phyloP scores from a whole-genome alignment of 2,113 vertebrate species.

The Pimephales promelas region DNA sequence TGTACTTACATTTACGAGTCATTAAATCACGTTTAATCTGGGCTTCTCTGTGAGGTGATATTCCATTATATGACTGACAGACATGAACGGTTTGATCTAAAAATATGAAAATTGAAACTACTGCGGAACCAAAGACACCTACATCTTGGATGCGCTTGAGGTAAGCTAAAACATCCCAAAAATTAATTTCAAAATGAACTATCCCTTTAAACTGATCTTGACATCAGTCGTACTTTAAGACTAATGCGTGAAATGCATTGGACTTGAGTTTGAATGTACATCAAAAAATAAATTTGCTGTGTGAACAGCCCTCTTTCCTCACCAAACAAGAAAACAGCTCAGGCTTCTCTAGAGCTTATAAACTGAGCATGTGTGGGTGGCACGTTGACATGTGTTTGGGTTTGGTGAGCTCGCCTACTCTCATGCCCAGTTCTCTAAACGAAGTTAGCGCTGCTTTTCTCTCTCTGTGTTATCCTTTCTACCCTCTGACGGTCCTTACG shows the following conservation, averaged over 20 bases:
- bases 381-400: conserved; percentile 5
- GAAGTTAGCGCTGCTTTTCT: conserved; percentile 31
- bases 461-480: background rate
- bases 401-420: conserved; percentile 7
- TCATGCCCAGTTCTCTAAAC: conserved; percentile 28
- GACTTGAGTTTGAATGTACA: background rate
- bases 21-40: too few relatives aligned
- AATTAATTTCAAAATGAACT: too few relatives aligned
- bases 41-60: too few relatives aligned
- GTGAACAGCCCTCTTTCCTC: background rate
- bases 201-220: background rate
- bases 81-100: too few relatives aligned
- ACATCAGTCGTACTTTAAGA: background rate
- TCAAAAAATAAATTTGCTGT: too few relatives aligned
- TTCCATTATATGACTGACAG: too few relatives aligned
- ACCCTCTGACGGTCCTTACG: conserved; percentile 15
- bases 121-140: too few relatives aligned
- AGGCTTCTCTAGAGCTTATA: conserved; percentile 20
- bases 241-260: background rate
- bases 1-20: too few relatives aligned
- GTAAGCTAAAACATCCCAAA: too few relatives aligned
- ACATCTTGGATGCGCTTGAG: too few relatives aligned
- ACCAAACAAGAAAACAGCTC: conserved; percentile 24
- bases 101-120: too few relatives aligned
- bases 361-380: conserved; percentile 30